Percentiles rank a stretch among this genome's conserved stretches.
Evolutionary conservation across 2,797 vertebrate genomes (phyloP).

Genomic region (Alectoris magna): DNA sequence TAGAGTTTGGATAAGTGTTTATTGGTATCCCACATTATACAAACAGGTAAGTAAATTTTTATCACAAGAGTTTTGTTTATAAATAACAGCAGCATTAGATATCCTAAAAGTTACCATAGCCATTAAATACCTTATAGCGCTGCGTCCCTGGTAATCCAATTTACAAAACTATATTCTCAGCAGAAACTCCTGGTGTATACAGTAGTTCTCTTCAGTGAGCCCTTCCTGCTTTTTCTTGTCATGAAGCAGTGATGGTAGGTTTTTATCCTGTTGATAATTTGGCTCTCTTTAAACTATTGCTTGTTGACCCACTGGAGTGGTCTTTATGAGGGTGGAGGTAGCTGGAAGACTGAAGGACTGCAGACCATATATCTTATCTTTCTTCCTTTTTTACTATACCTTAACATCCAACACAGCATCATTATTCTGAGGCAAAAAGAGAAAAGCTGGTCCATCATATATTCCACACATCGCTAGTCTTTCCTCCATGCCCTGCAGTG

Average conservation of each 20-base stretch:
- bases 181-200: slow-evolving; percentile 81
- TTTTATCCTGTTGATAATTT: slow-evolving; percentile 78
- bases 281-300: slow-evolving; percentile 77
- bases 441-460: slow-evolving; percentile 85
- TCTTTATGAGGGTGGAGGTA: slow-evolving; percentile 75
- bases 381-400: slow-evolving; percentile 79
- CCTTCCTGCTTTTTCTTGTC: slow-evolving; percentile 71
- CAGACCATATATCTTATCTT: slow-evolving; percentile 78
- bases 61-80: slow-evolving; percentile 53
- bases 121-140: slow-evolving; percentile 78
- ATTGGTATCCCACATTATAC: slow-evolving; percentile 35
- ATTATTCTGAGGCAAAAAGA: slow-evolving; percentile 83
- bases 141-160: slow-evolving; percentile 75
- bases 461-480: slow-evolving; percentile 84
- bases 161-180: slow-evolving; percentile 78
- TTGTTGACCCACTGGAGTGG: slow-evolving; percentile 65
- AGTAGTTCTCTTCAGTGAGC: slow-evolving; percentile 74
- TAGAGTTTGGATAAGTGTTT: slow-evolving; percentile 52
- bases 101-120: slow-evolving; percentile 76
- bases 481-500: slow-evolving; percentile 80
- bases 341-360: slow-evolving; percentile 72
- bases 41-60: slow-evolving; percentile 44
- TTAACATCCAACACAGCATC: slow-evolving; percentile 83
- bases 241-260: slow-evolving; percentile 63
- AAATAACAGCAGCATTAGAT: slow-evolving; percentile 60